Evolutionary conservation across 1,140 invertebrate genomes (phyloP), one percentile per base, ranked within the genome.

Genomic region (Trinorchestia longiramus): DNA sequence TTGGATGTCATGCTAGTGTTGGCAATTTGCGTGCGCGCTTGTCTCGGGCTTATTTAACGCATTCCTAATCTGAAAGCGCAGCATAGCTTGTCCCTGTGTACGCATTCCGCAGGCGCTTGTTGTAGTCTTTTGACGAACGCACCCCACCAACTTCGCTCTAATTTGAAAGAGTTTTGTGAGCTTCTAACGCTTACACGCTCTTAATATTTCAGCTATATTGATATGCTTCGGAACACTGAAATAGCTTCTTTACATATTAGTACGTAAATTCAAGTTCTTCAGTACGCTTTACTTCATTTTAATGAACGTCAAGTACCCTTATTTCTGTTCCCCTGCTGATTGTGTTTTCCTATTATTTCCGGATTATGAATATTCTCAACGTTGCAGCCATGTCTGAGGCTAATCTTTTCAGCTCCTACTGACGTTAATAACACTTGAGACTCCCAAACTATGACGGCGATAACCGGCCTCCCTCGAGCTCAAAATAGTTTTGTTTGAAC

Each of bases 151-250:
- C 92, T 44, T 47, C 92, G 92, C 44, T 94, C 92, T 94, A 94
- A 94, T 94, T 94, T 94, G 44, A 94, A 47, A 43, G 44, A 94
- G 92, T 94, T 94, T 94, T 94, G 92, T 43, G 43, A 91, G 88
- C 8, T 91, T 42, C 92, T n/a, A 94, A 45, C 92, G 43, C 92
- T 45, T 47, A 40, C 92, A 47, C 43, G 92, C 92, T 94, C 43
- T 94, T 43, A 47, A 45, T 40, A 19, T 94, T 94, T 94, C 43
- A 3, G 62, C 62, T 77, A 77, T 11, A 77, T 77, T 77, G 62
- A 77, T 77, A 77, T 77, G 62, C 62, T 77, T 77, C 62, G 28
- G 62, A 36, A 28, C 62, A 23, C 62, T 77, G 62, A 36, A 3
- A 77, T 36, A 15, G 62, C 62, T 77, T 36, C 62, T 36, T 28